Conservation (phyloP, 2,113 vertebrate species). For the Ctenomys sociabilis region DNA sequence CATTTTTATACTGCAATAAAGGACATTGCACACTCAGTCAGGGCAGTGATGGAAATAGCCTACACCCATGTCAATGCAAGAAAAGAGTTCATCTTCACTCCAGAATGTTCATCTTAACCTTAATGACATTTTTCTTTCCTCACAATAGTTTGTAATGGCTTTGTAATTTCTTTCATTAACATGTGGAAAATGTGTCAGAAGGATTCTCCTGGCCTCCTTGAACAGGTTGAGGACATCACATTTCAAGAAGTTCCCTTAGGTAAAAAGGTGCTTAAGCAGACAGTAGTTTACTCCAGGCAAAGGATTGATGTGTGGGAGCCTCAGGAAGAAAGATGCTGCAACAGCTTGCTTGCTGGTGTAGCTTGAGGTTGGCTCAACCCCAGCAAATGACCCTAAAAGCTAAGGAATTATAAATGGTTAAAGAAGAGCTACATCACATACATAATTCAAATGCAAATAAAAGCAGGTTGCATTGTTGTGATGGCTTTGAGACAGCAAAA, state of each 20-base stretch:
- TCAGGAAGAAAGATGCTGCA: background rate
- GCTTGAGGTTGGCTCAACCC: background rate
- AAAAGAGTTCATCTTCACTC: background rate
- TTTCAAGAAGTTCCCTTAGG: background rate
- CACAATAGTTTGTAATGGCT: conserved; percentile 2
- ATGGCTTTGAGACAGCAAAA: conserved; percentile 14
- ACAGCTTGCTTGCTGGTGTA: background rate
- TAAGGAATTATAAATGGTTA: conserved; percentile 38
- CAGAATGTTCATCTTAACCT: background rate
- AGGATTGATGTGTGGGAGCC: background rate
- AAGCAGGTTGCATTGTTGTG: conserved; percentile 24
- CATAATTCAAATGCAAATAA: conserved; percentile 13
- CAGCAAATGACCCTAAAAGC: conserved; percentile 31
- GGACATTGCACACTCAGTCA: background rate
- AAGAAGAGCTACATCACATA: background rate
- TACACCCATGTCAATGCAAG: background rate
- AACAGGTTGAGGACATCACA: background rate
- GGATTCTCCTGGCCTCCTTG: background rate
- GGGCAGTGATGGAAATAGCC: background rate
- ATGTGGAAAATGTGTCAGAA: background rate
- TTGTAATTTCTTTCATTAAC: background rate
- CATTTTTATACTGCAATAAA: background rate
- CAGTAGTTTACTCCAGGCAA: background rate
- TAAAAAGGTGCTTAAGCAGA: background rate
- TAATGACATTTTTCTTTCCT: background rate